Base-by-base conservation (phyloP, 2,113 vertebrate species). In the Vireo altiloquus region DNA sequence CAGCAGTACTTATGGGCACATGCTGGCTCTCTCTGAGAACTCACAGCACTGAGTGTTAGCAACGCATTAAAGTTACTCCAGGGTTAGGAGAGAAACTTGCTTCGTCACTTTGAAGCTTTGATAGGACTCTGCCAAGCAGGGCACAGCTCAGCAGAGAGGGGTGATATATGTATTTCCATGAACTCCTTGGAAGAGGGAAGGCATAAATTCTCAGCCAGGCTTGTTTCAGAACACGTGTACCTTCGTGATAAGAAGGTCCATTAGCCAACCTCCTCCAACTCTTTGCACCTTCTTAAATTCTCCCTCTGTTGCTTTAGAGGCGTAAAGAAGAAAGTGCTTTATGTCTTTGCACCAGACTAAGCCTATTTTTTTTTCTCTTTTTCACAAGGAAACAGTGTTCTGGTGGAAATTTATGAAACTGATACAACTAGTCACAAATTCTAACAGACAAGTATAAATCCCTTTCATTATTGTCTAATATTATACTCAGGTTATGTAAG, bases 141-240 rank as follows among this genome's bases (percentile, higher is more conserved):
- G 31, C 39, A 59, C 52, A 42, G 42, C 35, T 77, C 75, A 13
- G 2, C 27, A 66, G 56, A 44, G 20, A 3, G 28, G 37, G 33
- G 22, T 27, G 83, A 87, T 54, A 57, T 0, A 25, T 0, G 0
- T n/a, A 59, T 76, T 83, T 87, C 37, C 42, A n/a, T 1, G 13
- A 77, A 54, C 56, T 84, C 31, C 65, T 89, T 25, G 22, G 31
- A 65, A 56, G 37, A 54, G 25, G 23, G 23, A 60, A 0, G 1
- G 77, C 33, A 39, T 8, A 46, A 89, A 40, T 44, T 78, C 56
- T 63, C 66, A 56, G 66, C 16, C 52, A 93, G 72, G 19, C 89
- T 70, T 35, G 13, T 37, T 63, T 40, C 10, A 83, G 19, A 84
- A 65, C 63, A 49, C 2, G 0, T 87, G 91, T 16, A 44, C 9